These are phyloP conservation scores for Rhineura floridana DNA, from an alignment of 2,113 vertebrate species.

Conservation along the genomic window DNA sequence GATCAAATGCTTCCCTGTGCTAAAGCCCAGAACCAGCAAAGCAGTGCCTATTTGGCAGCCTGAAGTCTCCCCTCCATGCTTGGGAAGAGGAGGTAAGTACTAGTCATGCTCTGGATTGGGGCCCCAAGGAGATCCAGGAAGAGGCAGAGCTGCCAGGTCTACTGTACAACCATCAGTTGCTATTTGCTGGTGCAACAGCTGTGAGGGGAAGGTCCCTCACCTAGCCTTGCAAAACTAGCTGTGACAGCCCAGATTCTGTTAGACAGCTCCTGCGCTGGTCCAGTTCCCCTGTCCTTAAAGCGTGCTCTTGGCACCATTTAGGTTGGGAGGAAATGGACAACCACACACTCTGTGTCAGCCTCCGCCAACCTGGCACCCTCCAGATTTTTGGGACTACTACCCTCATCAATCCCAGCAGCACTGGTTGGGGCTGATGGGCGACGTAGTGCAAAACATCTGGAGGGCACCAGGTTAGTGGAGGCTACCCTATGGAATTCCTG, in stretches of 20 bases:
- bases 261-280: background rate
- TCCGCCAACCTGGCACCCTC: too few species aligned
- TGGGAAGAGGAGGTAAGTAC: background rate
- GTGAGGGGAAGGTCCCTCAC: background rate
- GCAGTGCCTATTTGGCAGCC: background rate
- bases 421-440: too few species aligned
- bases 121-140: background rate
- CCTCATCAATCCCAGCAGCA: too few species aligned
- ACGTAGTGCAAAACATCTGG: too few species aligned
- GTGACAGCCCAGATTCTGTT: background rate
- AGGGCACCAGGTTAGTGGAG: too few species aligned
- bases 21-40: background rate
- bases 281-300: background rate
- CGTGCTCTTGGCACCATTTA: background rate
- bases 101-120: background rate
- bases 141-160: background rate
- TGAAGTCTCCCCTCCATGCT: background rate
- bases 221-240: background rate
- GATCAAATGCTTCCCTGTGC: background rate
- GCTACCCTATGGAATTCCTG: background rate
- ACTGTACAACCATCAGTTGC: background rate
- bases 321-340: background rate
- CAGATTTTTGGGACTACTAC: too few species aligned
- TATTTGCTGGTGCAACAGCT: background rate
- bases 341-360: background rate